Percentiles rank a stretch among this genome's conserved stretches.
Evolutionary conservation across 1,140 invertebrate genomes (phyloP).

Genomic region (Lordiphosa stackelbergi): DNA sequence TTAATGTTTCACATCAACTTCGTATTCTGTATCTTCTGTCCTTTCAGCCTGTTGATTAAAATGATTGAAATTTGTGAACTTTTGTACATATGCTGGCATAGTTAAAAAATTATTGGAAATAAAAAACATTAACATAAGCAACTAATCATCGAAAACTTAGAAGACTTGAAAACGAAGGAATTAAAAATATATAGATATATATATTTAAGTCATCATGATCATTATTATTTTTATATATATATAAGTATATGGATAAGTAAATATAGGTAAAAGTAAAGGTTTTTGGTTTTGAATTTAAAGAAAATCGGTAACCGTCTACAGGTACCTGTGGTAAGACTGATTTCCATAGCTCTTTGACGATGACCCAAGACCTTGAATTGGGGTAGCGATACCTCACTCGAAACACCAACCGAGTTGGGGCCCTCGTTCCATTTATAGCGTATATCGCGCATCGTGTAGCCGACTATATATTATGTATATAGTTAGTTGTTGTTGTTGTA

Average conservation of each 20-base stretch:
- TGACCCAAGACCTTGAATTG: conserved; percentile 96
- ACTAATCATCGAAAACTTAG: background rate
- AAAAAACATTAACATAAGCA: conserved; percentile 31
- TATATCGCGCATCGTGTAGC: conserved; percentile 98
- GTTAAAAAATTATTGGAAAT: conserved; percentile 16
- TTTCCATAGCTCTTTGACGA: conserved; percentile 92
- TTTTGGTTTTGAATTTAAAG: conserved; percentile 33
- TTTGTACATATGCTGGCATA: conserved; percentile 38
- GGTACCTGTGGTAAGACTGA: conserved; percentile 94
- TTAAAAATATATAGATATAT: conserved; percentile 35
- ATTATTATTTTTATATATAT: conserved; percentile 40
- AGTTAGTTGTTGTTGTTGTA: conserved; percentile 26
- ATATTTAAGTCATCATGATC: conserved; percentile 41
- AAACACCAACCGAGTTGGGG: conserved; percentile 93
- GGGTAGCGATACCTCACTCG: conserved; percentile 94
- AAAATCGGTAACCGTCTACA: conserved; percentile 79
- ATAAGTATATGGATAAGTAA: conserved; percentile 38
- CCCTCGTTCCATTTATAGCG: conserved; percentile 96
- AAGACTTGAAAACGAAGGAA: conserved; percentile 35
- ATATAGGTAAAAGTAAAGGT: conserved; percentile 59
- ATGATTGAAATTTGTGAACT: conserved; percentile 8
- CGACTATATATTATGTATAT: conserved; percentile 83
- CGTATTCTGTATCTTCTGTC: background rate
- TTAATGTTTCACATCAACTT: no score
- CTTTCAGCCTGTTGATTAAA: conserved; percentile 1